A percentile compares a stretch with the other conserved stretches of the same genome.
These are phyloP conservation scores for Mycetomoellerius zeteki DNA, from an alignment of 1,140 invertebrate species.

Conservation along the genomic window DNA sequence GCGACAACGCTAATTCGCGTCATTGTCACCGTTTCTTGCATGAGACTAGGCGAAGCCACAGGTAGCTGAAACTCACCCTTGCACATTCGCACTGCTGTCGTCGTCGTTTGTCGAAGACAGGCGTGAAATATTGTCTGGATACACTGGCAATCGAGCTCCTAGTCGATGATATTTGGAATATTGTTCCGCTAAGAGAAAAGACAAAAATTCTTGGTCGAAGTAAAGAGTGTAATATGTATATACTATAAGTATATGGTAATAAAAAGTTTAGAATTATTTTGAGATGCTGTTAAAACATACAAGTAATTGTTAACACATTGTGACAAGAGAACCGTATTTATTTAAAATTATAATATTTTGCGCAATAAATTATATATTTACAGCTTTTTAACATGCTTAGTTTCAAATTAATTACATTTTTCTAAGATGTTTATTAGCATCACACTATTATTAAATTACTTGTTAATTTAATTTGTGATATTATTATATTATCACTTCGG, in stretches of 20 bases:
- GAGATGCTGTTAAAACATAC: neutral
- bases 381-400: no score
- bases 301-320: neutral
- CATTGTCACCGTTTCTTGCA: slow-evolving; percentile 81
- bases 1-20: slow-evolving; percentile 82
- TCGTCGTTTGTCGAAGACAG: slow-evolving; percentile 34
- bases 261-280: neutral
- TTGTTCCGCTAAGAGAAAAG: neutral
- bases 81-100: slow-evolving; percentile 1
- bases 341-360: neutral
- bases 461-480: no score
- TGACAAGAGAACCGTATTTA: neutral
- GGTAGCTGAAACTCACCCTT: slow-evolving; percentile 75
- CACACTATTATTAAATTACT: no score
- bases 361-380: no score
- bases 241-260: neutral
- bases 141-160: slow-evolving; percentile 17
- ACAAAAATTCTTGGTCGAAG: neutral
- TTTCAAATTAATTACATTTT: no score
- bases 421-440: no score
- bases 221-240: neutral
- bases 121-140: slow-evolving; percentile 41
- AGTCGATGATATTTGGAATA: slow-evolving; percentile 9
- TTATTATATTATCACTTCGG: no score
- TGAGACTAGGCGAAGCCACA: slow-evolving; percentile 82